Evolutionary conservation across 2,113 vertebrate species (phyloP), one percentile per base, ranked within the genome.

Genomic region (Corythornis cristatus): DNA sequence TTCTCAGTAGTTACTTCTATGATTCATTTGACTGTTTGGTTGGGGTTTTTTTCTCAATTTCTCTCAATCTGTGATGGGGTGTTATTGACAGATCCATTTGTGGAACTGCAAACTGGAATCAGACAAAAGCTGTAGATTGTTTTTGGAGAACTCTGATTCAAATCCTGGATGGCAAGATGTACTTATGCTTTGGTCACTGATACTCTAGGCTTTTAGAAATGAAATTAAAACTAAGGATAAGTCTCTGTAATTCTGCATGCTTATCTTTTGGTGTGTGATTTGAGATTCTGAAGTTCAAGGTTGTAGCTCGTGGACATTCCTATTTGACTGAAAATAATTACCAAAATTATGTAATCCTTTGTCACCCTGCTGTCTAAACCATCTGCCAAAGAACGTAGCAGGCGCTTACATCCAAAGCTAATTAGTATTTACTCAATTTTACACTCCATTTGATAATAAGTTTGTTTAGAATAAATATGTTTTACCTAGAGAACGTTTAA

Each of bases 391-490:
- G 23, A 68, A 66, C 61, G 42, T 28, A 57, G 10, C 42, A 88
- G 50, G 76, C 93, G 73, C 18, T 53, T 85, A 53, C 80, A 33
- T 92, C 82, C 48, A 82, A 12, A 31, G 12, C 50, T 94, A 93
- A 93, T 83, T 46, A 92, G 68, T 70, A 85, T 75, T 90, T 62
- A 84, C 61, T 62, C 65, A n/a, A 18, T 50, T 18, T 88, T 88
- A 64, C 22, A 66, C 64, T 86, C 12, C 12, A 25, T 86, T 92
- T 48, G 62, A 64, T 57, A 35, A 58, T n/a, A 53, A 50, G 8
- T 57, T 23, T 53, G 12, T 70, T 89, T 70, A 75, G n/a, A 81
- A 45, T 89, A 83, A 86, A 56, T 64, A 56, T 18, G 7, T 29
- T 53, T 43, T 68, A 64, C 5, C 15, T 56, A 76, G 61, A 18